Conservation (phyloP, 2,888 invertebrate genomes). For the Apodemia mormo region DNA sequence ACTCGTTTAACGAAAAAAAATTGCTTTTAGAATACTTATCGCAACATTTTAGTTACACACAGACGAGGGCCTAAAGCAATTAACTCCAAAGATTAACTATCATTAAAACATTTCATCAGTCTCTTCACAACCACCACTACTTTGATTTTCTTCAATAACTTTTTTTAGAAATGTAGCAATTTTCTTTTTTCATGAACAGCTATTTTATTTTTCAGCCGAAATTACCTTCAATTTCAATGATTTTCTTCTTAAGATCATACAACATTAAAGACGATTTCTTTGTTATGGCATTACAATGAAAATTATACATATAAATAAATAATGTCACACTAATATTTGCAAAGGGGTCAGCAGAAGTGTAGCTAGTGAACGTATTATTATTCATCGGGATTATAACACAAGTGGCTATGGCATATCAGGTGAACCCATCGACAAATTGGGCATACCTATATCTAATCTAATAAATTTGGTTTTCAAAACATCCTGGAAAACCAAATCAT, state of each 20-base stretch:
- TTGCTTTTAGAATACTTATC: too few species aligned
- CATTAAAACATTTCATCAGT: not conserved
- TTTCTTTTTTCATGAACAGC: not conserved
- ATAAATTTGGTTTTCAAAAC: too few species aligned
- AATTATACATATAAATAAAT: not conserved
- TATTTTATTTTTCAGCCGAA: not conserved
- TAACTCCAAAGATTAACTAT: not conserved
- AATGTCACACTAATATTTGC: not conserved
- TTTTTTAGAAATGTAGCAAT: not conserved
- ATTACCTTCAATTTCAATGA: not conserved
- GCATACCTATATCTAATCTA: not conserved
- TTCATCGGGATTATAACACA: not conserved
- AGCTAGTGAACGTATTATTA: too few species aligned
- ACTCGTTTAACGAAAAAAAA: too few species aligned
- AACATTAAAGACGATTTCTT: not conserved
- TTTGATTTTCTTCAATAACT: not conserved
- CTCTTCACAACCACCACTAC: not conserved
- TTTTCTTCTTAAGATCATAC: not conserved
- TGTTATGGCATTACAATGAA: not conserved
- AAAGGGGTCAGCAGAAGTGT: not conserved
- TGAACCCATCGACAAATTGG: not conserved
- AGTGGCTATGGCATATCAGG: not conserved
- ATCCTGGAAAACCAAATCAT: too few species aligned
- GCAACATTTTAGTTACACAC: too few species aligned
- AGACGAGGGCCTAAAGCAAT: not conserved